Conservation (phyloP, 1,140 invertebrate genomes). For the Ceratosolen solmsi region DNA sequence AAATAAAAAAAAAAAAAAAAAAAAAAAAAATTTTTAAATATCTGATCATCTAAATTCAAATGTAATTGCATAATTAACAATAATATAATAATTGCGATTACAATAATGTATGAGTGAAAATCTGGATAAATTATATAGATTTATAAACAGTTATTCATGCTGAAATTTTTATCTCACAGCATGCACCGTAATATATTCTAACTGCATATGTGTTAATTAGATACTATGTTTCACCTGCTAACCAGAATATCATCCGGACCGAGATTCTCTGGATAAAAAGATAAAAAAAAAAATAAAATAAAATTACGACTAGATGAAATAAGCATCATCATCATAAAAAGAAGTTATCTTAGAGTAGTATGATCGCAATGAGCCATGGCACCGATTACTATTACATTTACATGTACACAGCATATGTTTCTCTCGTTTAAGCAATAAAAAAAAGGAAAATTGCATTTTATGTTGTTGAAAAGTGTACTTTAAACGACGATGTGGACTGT, state of each 20-base stretch:
- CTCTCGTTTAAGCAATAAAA: no score
- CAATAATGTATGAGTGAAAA: background rate
- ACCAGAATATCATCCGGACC: background rate
- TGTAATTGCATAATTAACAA: background rate
- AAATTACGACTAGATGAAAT: background rate
- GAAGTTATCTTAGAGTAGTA: no score
- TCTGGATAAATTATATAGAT: background rate
- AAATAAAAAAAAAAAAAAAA: no score
- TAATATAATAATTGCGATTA: background rate
- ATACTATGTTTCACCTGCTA: background rate
- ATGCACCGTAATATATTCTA: background rate
- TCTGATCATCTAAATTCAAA: background rate
- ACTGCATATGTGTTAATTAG: background rate
- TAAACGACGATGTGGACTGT: no score
- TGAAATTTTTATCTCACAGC: background rate
- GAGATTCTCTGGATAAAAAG: background rate
- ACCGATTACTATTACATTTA: background rate
- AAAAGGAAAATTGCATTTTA: no score
- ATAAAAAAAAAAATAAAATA: background rate
- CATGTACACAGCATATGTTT: background rate
- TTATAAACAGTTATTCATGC: conserved; percentile 1
- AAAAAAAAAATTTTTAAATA: no score
- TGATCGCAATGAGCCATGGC: background rate
- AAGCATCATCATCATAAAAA: no score
- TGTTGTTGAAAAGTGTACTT: no score